These are phyloP conservation scores for Emmelina monodactyla DNA, from an alignment of 2,888 invertebrate genomes.

Conservation along the genomic window DNA sequence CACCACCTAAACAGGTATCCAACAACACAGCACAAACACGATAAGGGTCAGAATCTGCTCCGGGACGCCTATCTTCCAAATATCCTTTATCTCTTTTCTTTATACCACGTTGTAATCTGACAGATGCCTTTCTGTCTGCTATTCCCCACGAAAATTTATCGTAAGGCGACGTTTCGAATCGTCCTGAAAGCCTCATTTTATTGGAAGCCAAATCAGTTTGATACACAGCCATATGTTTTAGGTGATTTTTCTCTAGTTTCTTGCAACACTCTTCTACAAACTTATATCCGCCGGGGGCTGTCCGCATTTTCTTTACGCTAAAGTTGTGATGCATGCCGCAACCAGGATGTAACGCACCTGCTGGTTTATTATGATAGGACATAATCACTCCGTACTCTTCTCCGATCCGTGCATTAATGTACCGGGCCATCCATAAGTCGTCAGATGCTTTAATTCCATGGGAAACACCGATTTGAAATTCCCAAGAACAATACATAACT, in stretches of 20 bases:
- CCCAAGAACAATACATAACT: slow-evolving; percentile 94
- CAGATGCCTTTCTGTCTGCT: slow-evolving; percentile 90
- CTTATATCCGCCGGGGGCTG: slow-evolving; percentile 74
- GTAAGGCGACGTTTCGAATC: slow-evolving; percentile 94
- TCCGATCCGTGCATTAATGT: slow-evolving; percentile 80
- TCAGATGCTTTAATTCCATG: slow-evolving; percentile 83
- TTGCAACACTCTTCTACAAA: slow-evolving; percentile 91
- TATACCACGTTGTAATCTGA: slow-evolving; percentile 88
- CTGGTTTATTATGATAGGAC: slow-evolving; percentile 76
- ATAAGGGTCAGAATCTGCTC: slow-evolving; percentile 92
- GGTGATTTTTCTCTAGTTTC: slow-evolving; percentile 85
- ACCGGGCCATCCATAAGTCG: slow-evolving; percentile 87
- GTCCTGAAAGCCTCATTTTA: slow-evolving; percentile 90
- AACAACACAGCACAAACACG: slow-evolving; percentile 57
- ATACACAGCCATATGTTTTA: slow-evolving; percentile 90
- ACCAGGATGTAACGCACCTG: slow-evolving; percentile 86
- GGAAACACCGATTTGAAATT: slow-evolving; percentile 90
- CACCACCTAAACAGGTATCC: slow-evolving; percentile 33
- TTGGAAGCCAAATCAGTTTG: slow-evolving; percentile 93
- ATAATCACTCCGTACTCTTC: slow-evolving; percentile 84
- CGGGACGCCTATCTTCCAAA: slow-evolving; percentile 91
- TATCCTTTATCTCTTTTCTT: slow-evolving; percentile 91
- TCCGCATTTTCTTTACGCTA: slow-evolving; percentile 86
- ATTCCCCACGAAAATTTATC: slow-evolving; percentile 90
- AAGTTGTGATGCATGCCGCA: slow-evolving; percentile 91